A percentile compares a stretch with the other conserved stretches of the same genome.
Evolutionary conservation across 2,888 invertebrate species (phyloP).

Genomic region (Tetragnatha montana): DNA sequence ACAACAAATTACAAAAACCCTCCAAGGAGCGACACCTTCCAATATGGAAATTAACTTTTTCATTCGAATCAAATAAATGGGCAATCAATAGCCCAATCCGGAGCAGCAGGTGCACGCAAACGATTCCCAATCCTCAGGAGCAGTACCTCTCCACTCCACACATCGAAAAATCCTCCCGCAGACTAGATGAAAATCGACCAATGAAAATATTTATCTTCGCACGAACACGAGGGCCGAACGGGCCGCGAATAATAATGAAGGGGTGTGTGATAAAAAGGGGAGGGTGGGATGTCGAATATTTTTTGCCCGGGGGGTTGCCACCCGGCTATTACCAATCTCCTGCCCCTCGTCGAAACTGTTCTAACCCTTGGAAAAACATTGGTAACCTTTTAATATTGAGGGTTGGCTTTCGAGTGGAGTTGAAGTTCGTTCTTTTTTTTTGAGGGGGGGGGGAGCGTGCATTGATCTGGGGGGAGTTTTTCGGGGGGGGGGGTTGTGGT

Average conservation of each 20-base stretch:
- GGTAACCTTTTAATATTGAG: conserved; percentile 60
- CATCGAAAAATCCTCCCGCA: conserved; percentile 46
- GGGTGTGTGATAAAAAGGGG: background rate
- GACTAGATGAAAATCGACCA: conserved; percentile 60
- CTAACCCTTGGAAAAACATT: conserved; percentile 63
- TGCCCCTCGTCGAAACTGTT: conserved; percentile 42
- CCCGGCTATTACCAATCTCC: conserved; percentile 61
- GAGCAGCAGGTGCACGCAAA: conserved; percentile 54
- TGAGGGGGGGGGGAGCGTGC: no score
- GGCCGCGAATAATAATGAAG: conserved; percentile 64
- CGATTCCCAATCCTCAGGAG: conserved; percentile 62
- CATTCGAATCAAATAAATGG: background rate
- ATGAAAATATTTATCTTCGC: conserved; percentile 69
- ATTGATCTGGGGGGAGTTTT: no score
- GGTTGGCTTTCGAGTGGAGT: background rate
- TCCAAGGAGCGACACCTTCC: background rate
- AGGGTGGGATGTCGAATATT: conserved; percentile 13
- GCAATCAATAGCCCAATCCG: conserved; percentile 36
- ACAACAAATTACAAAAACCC: background rate
- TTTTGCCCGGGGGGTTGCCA: conserved; percentile 41
- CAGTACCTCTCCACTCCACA: conserved; percentile 22
- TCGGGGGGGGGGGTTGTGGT: no score
- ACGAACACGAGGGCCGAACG: conserved; percentile 57
- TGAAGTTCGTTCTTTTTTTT: no score
- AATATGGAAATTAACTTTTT: background rate